phyloP scores from a whole-genome alignment of 2,113 vertebrate genomes.

The Eptatretus burgeri region DNA sequence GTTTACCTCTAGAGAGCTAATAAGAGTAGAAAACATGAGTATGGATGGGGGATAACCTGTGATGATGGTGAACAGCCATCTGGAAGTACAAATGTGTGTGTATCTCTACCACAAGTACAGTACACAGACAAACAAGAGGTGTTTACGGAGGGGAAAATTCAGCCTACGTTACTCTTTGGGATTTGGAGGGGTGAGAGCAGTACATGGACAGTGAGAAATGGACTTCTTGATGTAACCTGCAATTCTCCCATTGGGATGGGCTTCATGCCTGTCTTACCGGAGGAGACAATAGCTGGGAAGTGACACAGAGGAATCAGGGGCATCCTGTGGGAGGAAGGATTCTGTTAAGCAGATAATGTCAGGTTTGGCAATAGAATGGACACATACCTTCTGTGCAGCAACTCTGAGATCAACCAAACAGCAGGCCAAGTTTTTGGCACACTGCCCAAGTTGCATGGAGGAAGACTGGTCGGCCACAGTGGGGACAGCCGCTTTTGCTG shows the following conservation, averaged over 20 bases:
- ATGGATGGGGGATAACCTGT: too few species aligned
- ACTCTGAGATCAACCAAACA: constrained; percentile 69
- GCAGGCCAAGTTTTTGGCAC: constrained; percentile 84
- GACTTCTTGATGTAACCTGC: not conserved
- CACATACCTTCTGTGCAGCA: constrained; percentile 55
- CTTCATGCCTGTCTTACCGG: not conserved
- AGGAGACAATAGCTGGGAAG: not conserved
- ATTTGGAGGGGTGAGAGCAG: not conserved
- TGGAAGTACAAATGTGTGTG: too few species aligned
- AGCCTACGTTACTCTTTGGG: not conserved
- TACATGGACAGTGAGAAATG: not conserved
- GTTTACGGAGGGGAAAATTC: too few species aligned
- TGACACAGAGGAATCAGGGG: too few species aligned
- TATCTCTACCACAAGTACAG: constrained; percentile 9
- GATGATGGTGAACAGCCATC: too few species aligned
- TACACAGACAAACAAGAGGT: not conserved
- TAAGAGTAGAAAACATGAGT: too few species aligned
- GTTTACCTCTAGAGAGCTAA: too few species aligned
- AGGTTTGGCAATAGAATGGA: not conserved
- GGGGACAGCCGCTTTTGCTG: constrained; percentile 72
- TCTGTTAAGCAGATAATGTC: too few species aligned
- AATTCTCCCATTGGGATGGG: too few species aligned
- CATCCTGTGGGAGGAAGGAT: too few species aligned
- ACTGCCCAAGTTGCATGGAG: constrained; percentile 85
- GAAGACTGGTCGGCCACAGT: constrained; percentile 78